Percentiles rank a stretch among this genome's conserved stretches.
Conservation (phyloP, 2,888 invertebrate species). For the Schizotus pectinicornis region DNA sequence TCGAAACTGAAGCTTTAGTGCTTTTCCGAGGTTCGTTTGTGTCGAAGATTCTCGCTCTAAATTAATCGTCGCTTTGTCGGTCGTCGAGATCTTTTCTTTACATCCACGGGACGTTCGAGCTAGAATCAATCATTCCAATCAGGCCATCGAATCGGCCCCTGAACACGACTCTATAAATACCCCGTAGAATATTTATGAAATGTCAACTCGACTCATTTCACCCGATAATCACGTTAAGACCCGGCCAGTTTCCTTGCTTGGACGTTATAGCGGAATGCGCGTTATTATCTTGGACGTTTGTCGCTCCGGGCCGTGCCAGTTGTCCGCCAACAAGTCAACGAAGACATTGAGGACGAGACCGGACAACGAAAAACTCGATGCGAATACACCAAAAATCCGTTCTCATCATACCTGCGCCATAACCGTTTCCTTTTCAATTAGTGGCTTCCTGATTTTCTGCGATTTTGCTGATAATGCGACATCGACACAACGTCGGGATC, state of each 20-base stretch:
- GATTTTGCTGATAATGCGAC: slow-evolving; percentile 20
- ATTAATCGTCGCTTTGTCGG: too few species aligned
- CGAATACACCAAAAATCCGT: slow-evolving; percentile 18
- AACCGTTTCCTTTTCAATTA: slow-evolving; percentile 26
- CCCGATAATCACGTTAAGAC: slow-evolving; percentile 28
- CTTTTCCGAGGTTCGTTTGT: too few species aligned
- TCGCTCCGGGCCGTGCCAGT: too few species aligned
- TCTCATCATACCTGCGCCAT: slow-evolving; percentile 12
- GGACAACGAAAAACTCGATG: slow-evolving; percentile 17
- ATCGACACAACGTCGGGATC: background rate
- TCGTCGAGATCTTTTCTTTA: too few species aligned
- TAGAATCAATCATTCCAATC: background rate
- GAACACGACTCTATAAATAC: slow-evolving; percentile 29
- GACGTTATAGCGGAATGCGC: too few species aligned
- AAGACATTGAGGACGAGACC: background rate
- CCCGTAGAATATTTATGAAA: slow-evolving; percentile 36
- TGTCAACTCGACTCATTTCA: slow-evolving; percentile 35
- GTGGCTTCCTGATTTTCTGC: slow-evolving; percentile 22
- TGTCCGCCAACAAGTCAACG: too few species aligned
- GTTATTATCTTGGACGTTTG: too few species aligned
- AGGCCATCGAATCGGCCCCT: slow-evolving; percentile 13
- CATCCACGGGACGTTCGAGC: too few species aligned
- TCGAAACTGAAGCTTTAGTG: too few species aligned
- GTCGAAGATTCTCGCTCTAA: too few species aligned
- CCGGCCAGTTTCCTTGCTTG: too few species aligned